phyloP scores from a whole-genome alignment of 2,888 invertebrate genomes.

The Hirtodrosophila cameraria region DNA sequence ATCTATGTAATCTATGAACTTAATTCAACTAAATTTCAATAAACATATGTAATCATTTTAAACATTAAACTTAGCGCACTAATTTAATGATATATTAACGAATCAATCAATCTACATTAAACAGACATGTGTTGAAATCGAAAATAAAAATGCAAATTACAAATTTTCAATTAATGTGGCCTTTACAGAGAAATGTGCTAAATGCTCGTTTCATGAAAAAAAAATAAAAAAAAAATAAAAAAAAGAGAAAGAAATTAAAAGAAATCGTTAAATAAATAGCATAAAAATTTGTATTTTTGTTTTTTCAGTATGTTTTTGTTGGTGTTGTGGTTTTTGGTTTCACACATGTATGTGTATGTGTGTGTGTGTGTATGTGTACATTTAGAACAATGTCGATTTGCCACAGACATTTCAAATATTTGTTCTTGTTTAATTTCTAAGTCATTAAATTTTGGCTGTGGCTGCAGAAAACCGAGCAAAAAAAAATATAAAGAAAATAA shows the following conservation, averaged over 20 bases:
- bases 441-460: constrained; percentile 35
- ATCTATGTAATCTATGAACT: too few species aligned
- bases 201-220: neutral
- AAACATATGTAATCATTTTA: neutral
- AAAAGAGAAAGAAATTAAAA: neutral
- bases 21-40: too few species aligned
- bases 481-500: neutral
- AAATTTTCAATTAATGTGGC: constrained; percentile 31
- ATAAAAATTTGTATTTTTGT: too few species aligned
- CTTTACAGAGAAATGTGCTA: constrained; percentile 7
- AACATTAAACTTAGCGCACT: too few species aligned
- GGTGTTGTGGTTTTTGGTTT: constrained; percentile 23
- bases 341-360: neutral
- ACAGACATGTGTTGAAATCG: too few species aligned
- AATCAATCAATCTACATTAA: constrained; percentile 5
- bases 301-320: constrained; percentile 1
- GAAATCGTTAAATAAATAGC: constrained; percentile 17
- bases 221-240: neutral
- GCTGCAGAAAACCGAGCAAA: constrained; percentile 2
- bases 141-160: too few species aligned
- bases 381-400: constrained; percentile 34
- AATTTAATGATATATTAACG: constrained; percentile 7
- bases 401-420: constrained; percentile 42
- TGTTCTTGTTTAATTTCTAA: constrained; percentile 33
- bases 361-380: constrained; percentile 20